Conservation (phyloP, 2,113 vertebrate genomes). For the Tringa solitaria region DNA sequence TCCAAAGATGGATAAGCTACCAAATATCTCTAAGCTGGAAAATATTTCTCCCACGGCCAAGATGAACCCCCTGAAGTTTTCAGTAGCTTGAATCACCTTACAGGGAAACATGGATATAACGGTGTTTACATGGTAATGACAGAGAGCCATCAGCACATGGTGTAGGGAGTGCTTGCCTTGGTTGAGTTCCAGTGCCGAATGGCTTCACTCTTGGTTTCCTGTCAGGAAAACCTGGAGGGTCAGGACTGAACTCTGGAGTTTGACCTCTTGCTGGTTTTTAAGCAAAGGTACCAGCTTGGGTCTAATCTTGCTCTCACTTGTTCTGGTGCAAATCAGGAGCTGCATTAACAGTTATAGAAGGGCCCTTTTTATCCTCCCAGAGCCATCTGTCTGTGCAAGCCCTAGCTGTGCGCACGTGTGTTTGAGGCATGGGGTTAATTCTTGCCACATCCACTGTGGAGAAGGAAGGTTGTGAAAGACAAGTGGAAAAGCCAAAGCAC, state of each 20-base stretch:
- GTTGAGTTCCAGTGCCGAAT: not conserved
- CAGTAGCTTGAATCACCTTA: not conserved
- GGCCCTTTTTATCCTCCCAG: not conserved
- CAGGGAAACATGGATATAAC: not conserved
- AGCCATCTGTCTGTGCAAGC: not conserved
- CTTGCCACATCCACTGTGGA: not conserved
- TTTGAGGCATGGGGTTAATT: not conserved
- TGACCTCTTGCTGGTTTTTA: not conserved
- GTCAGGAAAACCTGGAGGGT: not conserved
- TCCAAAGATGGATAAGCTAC: slow-evolving; percentile 51
- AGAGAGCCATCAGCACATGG: not conserved
- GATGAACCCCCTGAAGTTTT: not conserved
- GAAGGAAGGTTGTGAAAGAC: not conserved
- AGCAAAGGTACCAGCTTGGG: not conserved
- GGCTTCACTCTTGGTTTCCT: not conserved
- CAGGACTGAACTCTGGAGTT: not conserved
- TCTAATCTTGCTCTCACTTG: not conserved
- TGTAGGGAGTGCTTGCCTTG: not conserved
- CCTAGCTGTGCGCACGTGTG: not conserved
- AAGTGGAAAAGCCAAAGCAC: slow-evolving; percentile 30
- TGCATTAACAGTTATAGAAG: not conserved
- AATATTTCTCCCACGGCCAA: not conserved
- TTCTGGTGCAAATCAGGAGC: not conserved
- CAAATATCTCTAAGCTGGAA: slow-evolving; percentile 8
- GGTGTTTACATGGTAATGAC: not conserved